phyloP scores from a whole-genome alignment of 1,140 invertebrate species.

The Temnothorax curvispinosus region DNA sequence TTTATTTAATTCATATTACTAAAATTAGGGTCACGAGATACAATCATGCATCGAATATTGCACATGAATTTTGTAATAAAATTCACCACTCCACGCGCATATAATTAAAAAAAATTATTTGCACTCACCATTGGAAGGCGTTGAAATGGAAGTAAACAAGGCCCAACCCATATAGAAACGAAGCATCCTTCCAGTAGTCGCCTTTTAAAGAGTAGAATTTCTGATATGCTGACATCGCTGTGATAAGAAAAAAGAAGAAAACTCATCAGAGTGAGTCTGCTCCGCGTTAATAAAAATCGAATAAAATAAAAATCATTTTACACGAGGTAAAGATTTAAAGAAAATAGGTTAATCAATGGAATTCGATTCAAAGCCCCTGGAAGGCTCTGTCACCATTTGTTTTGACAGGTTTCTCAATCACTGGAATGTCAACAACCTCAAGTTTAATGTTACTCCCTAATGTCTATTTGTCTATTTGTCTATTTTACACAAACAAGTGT shows the following conservation, averaged over 20 bases:
- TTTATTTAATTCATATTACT: neutral
- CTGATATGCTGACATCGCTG: slow-evolving; percentile 97
- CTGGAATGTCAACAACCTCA: neutral
- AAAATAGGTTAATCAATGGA: neutral
- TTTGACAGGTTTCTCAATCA: neutral
- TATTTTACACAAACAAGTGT: neutral
- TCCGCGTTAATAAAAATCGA: neutral
- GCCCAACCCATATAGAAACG: slow-evolving; percentile 97
- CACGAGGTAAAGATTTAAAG: neutral
- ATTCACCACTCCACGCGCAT: neutral
- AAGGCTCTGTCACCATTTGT: neutral
- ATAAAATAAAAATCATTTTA: neutral
- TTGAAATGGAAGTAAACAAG: slow-evolving; percentile 98
- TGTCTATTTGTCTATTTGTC: slow-evolving; percentile 1
- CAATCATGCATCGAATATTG: neutral
- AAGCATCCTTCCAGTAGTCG: slow-evolving; percentile 96
- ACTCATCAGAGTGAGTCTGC: neutral
- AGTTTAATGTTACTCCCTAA: neutral
- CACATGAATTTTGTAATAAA: neutral
- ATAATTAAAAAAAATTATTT: slow-evolving; percentile 1
- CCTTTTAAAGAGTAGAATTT: slow-evolving; percentile 93
- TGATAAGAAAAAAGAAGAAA: slow-evolving; percentile 19
- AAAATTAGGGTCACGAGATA: neutral
- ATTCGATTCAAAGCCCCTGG: too few species aligned
- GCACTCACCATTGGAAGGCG: slow-evolving; percentile 96